Evolutionary conservation across 2,888 invertebrate genomes (phyloP).

Genomic region (Agonopterix arenella): DNA sequence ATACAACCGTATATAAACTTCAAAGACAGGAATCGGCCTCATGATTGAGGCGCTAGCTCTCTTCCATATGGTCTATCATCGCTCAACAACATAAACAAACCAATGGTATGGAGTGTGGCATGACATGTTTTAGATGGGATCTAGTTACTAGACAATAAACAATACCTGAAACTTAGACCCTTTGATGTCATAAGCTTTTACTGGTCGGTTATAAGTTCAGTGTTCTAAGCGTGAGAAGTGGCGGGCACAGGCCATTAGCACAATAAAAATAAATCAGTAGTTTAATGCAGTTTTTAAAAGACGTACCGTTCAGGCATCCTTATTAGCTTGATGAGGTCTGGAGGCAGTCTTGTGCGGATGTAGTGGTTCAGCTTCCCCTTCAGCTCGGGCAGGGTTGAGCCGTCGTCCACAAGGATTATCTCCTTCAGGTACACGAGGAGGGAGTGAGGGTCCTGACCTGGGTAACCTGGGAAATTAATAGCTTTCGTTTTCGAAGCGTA

Average conservation of each 20-base stretch:
- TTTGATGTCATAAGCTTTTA: too few relatives aligned
- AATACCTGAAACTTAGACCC: too few relatives aligned
- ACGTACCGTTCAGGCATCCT: slow-evolving; percentile 80
- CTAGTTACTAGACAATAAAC: too few relatives aligned
- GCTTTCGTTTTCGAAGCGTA: too few relatives aligned
- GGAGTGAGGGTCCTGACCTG: slow-evolving; percentile 59
- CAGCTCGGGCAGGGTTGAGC: slow-evolving; percentile 86
- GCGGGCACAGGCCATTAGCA: slow-evolving; percentile 15
- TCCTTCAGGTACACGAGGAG: slow-evolving; percentile 83
- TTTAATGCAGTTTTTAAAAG: neutral
- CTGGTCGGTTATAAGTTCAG: too few relatives aligned
- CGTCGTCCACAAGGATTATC: slow-evolving; percentile 96
- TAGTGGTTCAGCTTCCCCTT: slow-evolving; percentile 88
- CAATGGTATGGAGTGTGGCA: too few relatives aligned
- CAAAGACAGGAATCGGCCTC: too few relatives aligned
- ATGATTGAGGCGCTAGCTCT: too few relatives aligned
- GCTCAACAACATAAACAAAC: too few relatives aligned
- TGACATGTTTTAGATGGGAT: too few relatives aligned
- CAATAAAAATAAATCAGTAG: neutral
- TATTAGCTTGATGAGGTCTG: slow-evolving; percentile 76
- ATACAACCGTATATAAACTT: too few relatives aligned
- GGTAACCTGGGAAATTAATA: slow-evolving; percentile 38
- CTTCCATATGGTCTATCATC: too few relatives aligned
- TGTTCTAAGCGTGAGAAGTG: slow-evolving; percentile 61
- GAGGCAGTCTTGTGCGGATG: slow-evolving; percentile 82